phyloP scores from a whole-genome alignment of 2,888 invertebrate genomes.

The Drosophila paranaensis region DNA sequence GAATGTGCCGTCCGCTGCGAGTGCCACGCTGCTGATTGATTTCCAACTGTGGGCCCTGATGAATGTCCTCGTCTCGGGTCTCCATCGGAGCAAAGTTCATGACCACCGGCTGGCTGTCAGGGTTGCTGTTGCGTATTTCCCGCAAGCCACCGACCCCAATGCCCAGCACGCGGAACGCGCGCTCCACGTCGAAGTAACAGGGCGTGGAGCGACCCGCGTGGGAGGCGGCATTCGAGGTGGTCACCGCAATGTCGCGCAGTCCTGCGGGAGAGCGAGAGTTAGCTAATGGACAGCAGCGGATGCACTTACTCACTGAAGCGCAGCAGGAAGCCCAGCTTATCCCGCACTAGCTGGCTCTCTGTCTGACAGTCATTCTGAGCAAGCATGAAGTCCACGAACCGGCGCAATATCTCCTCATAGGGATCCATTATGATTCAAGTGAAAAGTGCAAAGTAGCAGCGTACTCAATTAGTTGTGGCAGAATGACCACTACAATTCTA shows the following conservation, averaged over 20 bases:
- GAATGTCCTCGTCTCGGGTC: constrained; percentile 21
- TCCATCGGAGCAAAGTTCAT: rapidly evolving
- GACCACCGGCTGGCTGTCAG: not conserved
- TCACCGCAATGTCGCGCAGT: constrained; percentile 25
- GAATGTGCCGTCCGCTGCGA: constrained; percentile 32
- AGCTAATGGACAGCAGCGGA: not conserved
- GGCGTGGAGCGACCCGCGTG: constrained; percentile 46
- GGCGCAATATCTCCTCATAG: not conserved
- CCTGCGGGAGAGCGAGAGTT: constrained; percentile 22
- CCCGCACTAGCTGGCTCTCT: constrained; percentile 2
- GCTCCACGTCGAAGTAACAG: constrained; percentile 54
- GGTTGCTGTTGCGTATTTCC: not conserved
- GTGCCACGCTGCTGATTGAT: constrained; percentile 1
- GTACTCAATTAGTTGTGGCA: not conserved
- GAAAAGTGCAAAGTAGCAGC: not conserved
- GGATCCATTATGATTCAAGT: constrained; percentile 14
- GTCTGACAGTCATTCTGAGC: not conserved
- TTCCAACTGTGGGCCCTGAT: constrained; percentile 2
- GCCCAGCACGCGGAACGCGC: constrained; percentile 26
- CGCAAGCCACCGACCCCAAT: constrained; percentile 18
- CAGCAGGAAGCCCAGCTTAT: constrained; percentile 15
- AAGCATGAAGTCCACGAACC: constrained; percentile 33
- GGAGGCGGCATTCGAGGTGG: constrained; percentile 8
- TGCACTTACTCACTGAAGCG: constrained; percentile 41
- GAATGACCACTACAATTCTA: not conserved